phyloP scores from a whole-genome alignment of 2,113 vertebrate genomes.

The Vimba vimba region DNA sequence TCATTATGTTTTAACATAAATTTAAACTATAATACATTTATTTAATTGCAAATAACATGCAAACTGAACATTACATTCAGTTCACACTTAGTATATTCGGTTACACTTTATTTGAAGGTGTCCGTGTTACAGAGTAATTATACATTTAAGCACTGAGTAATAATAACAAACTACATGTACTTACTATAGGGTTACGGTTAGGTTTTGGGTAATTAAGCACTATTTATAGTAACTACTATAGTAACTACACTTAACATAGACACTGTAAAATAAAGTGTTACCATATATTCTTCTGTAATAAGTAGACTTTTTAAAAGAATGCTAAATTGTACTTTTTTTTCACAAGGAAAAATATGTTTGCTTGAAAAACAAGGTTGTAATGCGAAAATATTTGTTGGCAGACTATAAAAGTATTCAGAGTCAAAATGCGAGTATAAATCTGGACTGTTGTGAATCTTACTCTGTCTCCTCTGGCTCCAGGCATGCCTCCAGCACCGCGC shows the following conservation, averaged over 20 bases:
- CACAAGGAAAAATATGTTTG: not conserved
- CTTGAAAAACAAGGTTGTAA: not conserved
- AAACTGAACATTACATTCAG: too few species aligned
- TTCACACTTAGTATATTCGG: too few species aligned
- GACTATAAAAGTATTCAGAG: not conserved
- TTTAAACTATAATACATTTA: not conserved
- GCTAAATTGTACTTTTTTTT: not conserved
- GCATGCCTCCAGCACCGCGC: constrained; percentile 87
- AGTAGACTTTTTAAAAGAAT: not conserved
- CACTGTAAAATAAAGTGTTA: not conserved
- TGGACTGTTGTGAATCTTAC: constrained; percentile 74
- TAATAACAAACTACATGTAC: too few species aligned
- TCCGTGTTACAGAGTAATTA: too few species aligned
- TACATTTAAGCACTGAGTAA: too few species aligned
- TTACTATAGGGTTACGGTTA: too few species aligned
- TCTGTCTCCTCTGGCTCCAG: constrained; percentile 92
- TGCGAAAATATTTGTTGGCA: not conserved
- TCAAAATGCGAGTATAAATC: not conserved
- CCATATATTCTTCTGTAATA: too few species aligned
- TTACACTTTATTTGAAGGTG: too few species aligned
- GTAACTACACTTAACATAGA: too few species aligned
- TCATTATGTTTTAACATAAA: not conserved
- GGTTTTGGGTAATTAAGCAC: too few species aligned
- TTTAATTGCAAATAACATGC: too few species aligned
- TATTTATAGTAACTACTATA: too few species aligned